Evolutionary conservation across 2,113 vertebrate genomes (phyloP).

Genomic region (Madoqua kirkii): DNA sequence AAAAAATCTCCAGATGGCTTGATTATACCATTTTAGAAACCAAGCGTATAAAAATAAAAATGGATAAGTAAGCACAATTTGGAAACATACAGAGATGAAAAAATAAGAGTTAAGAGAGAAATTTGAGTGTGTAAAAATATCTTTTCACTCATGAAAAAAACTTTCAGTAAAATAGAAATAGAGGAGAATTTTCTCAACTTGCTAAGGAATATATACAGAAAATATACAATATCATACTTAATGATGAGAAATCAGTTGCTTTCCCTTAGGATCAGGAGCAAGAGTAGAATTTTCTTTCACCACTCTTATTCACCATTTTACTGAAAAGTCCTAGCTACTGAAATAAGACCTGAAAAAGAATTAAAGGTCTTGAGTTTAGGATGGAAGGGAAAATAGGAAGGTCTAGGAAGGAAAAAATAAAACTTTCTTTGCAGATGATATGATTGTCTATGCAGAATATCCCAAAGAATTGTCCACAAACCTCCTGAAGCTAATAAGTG

Average conservation of each 20-base stretch:
- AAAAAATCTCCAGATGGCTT: slow-evolving; percentile 56
- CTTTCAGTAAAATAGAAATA: not conserved
- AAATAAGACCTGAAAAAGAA: not conserved
- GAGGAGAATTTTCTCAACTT: not conserved
- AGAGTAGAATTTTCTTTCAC: not conserved
- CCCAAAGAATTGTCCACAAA: not conserved
- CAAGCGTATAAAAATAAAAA: slow-evolving; percentile 44
- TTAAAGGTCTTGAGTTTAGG: not conserved
- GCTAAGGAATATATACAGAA: not conserved
- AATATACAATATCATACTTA: not conserved
- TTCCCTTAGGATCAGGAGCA: not conserved
- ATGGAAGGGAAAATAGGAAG: not conserved
- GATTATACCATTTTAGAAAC: slow-evolving; percentile 19
- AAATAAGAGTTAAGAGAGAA: slow-evolving; percentile 5
- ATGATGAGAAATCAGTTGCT: not conserved
- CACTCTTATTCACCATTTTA: not conserved
- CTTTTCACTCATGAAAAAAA: not conserved
- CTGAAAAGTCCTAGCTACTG: not conserved
- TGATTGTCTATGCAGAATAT: not conserved
- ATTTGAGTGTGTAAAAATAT: slow-evolving; percentile 24
- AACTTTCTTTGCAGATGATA: not conserved
- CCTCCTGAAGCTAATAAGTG: not conserved
- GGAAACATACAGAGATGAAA: not conserved
- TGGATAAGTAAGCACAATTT: slow-evolving; percentile 36
- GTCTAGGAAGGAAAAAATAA: not conserved